Conservation (phyloP, 23 tunicate genomes). For the Botrylloides violaceus region DNA sequence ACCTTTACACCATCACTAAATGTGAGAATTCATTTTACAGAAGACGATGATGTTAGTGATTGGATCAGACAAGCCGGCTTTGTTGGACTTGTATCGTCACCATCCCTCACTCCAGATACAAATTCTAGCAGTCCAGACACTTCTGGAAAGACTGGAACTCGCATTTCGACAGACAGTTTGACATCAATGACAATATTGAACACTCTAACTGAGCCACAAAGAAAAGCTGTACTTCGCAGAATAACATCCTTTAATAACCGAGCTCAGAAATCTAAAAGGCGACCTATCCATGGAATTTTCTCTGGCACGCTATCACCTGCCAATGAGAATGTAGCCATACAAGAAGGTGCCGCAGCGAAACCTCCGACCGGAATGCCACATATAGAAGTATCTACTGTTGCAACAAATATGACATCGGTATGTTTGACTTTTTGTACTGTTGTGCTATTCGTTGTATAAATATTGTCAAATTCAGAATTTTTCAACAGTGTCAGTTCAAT, state of each 20-base stretch:
- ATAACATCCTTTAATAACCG: slow-evolving; percentile 74
- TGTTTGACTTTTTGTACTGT: not conserved
- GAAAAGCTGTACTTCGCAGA: slow-evolving; percentile 84
- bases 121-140: not conserved
- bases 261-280: slow-evolving; percentile 63
- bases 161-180: slow-evolving; percentile 30
- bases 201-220: slow-evolving; percentile 78
- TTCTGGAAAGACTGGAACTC: slow-evolving; percentile 12
- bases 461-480: no score
- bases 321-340: not conserved
- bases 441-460: no score
- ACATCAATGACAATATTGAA: slow-evolving; percentile 85
- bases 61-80: slow-evolving; percentile 81
- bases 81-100: slow-evolving; percentile 52
- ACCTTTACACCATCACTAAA: no score
- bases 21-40: no score
- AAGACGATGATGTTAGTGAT: slow-evolving; percentile 69
- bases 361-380: slow-evolving; percentile 15
- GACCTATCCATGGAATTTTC: slow-evolving; percentile 64
- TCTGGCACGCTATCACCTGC: slow-evolving; percentile 26
- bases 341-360: slow-evolving; percentile 3
- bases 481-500: no score
- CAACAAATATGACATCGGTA: not conserved
- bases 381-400: slow-evolving; percentile 10
- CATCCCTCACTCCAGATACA: slow-evolving; percentile 17